Evolutionary conservation across 2,797 vertebrate genomes (phyloP).

Genomic region (Myripristis jacobus): DNA sequence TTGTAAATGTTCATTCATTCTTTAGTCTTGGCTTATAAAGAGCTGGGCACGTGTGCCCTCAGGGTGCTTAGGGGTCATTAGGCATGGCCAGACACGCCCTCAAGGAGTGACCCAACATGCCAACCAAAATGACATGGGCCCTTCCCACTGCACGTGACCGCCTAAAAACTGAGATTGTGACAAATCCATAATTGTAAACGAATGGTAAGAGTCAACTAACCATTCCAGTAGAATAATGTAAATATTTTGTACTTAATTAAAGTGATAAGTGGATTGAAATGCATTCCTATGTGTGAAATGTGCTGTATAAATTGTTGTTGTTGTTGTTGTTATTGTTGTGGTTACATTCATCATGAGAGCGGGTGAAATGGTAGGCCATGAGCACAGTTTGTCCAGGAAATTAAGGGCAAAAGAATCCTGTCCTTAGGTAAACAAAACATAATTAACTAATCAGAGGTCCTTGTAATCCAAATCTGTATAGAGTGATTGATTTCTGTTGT

Average conservation of each 20-base stretch:
- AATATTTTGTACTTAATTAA: too few species aligned
- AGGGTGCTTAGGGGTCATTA: slow-evolving; percentile 19
- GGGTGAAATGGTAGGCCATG: neutral
- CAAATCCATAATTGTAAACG: neutral
- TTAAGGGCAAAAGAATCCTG: slow-evolving; percentile 16
- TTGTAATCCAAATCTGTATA: slow-evolving; percentile 10
- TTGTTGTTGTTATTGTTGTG: too few species aligned
- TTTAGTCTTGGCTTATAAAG: too few species aligned
- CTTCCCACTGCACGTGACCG: neutral
- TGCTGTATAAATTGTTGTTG: too few species aligned
- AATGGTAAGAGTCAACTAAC: too few species aligned
- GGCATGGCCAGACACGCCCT: neutral
- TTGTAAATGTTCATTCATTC: too few species aligned
- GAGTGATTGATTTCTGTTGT: slow-evolving; percentile 25
- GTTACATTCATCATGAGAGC: too few species aligned
- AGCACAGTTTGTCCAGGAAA: slow-evolving; percentile 10
- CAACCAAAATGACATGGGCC: neutral
- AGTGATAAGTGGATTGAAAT: too few species aligned
- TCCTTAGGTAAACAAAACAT: neutral
- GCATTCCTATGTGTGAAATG: too few species aligned
- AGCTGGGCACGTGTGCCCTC: neutral
- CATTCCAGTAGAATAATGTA: too few species aligned
- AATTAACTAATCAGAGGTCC: slow-evolving; percentile 24
- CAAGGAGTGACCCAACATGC: neutral
- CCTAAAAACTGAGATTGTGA: neutral